A percentile compares a stretch with the other conserved stretches of the same genome.
Evolutionary conservation across 2,797 vertebrate genomes (phyloP).

Genomic region (Clarias platycephalus): DNA sequence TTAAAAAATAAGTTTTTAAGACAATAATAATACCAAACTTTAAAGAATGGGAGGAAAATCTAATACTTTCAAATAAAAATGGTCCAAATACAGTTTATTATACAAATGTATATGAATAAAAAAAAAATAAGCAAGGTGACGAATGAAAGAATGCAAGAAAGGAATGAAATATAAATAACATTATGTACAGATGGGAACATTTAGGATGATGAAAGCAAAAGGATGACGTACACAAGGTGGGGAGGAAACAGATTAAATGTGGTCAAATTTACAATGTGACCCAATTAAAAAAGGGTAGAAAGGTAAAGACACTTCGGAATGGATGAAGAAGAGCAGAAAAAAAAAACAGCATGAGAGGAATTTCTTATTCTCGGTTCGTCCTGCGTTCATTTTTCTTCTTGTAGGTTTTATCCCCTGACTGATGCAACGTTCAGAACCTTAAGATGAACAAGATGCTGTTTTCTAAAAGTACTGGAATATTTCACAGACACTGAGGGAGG

Average conservation of each 20-base stretch:
- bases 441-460: constrained; percentile 12
- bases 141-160: too few relatives aligned
- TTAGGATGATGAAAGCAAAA: constrained; percentile 2
- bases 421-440: constrained; percentile 1
- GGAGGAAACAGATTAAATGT: background rate
- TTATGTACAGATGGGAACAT: constrained; percentile 75
- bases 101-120: constrained; percentile 62
- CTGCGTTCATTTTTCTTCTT: background rate
- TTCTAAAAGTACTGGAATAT: background rate
- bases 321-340: background rate
- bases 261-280: constrained; percentile 21
- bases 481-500: background rate
- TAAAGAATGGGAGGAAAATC: constrained; percentile 54
- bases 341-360: background rate
- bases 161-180: constrained; percentile 81
- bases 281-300: background rate
- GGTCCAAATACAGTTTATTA: constrained; percentile 78
- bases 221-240: background rate
- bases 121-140: constrained; percentile 63
- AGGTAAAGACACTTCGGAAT: background rate
- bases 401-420: background rate
- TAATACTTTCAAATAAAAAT: constrained; percentile 71
- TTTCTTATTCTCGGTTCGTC: background rate
- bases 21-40: constrained; percentile 64
- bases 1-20: constrained; percentile 69